Percentiles rank a stretch among this genome's conserved stretches.
These are phyloP conservation scores for Eutrigla gurnardus DNA, from an alignment of 2,797 vertebrate species.

Conservation along the genomic window DNA sequence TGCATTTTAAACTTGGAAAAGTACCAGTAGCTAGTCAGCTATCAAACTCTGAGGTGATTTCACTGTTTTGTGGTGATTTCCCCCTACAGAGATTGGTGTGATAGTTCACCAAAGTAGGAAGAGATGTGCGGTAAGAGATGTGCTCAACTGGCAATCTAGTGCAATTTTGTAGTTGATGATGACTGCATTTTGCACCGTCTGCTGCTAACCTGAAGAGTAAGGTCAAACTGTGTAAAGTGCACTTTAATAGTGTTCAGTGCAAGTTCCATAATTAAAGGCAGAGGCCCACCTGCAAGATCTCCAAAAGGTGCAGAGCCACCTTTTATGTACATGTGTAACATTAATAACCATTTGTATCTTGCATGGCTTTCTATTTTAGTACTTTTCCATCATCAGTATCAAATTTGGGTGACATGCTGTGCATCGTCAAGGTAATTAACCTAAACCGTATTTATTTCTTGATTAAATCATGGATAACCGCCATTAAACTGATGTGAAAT, in stretches of 20 bases:
- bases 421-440: background rate
- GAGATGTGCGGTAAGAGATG: background rate
- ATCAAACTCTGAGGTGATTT: slow-evolving; percentile 1
- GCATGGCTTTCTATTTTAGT: background rate
- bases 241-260: background rate
- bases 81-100: slow-evolving; percentile 8
- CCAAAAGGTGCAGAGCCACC: background rate
- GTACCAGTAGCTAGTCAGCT: background rate
- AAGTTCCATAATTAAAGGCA: background rate
- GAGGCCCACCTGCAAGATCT: background rate
- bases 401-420: background rate
- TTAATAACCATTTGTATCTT: background rate
- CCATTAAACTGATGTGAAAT: background rate
- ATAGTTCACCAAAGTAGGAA: slow-evolving; percentile 21
- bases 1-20: slow-evolving; percentile 27
- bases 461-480: background rate
- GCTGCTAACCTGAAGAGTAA: slow-evolving; percentile 11
- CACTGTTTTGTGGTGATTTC: background rate
- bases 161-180: background rate
- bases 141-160: slow-evolving; percentile 22
- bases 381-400: background rate
- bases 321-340: background rate
- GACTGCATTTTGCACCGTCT: background rate
- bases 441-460: background rate
- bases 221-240: background rate